A percentile compares a stretch with the other conserved stretches of the same genome.
Evolutionary conservation across 2,113 vertebrate genomes (phyloP).

Genomic region (Shinisaurus crocodilurus): DNA sequence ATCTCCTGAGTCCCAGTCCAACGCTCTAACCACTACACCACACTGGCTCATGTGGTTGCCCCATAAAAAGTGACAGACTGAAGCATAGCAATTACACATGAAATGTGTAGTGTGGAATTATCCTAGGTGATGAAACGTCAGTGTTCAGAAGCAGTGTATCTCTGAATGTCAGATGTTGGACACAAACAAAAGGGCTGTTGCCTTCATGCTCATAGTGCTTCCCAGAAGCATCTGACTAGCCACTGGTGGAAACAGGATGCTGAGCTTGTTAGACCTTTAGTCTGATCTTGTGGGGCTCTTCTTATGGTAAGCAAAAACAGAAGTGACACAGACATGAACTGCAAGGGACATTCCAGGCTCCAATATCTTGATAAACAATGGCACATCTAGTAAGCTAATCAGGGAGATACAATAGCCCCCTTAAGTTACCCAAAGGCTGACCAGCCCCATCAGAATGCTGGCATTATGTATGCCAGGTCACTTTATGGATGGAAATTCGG

Average conservation of each 20-base stretch:
- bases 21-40: too few species aligned
- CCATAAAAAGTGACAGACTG: too few species aligned
- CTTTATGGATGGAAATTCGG: neutral
- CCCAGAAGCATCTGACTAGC: neutral
- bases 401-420: neutral
- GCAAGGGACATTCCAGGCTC: neutral
- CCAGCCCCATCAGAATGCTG: neutral
- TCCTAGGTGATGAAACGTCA: neutral
- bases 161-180: neutral
- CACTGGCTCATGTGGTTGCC: too few species aligned
- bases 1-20: too few species aligned
- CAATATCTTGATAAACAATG: neutral
- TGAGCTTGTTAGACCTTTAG: neutral
- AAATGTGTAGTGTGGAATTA: too few species aligned
- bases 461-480: neutral
- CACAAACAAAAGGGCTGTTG: neutral
- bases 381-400: neutral
- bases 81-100: too few species aligned
- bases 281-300: neutral
- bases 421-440: neutral
- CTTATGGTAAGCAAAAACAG: neutral
- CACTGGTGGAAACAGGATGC: neutral
- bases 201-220: neutral
- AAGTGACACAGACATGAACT: neutral
- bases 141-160: neutral